Percentiles rank a stretch among this genome's conserved stretches.
phyloP scores from a whole-genome alignment of 2,888 invertebrate species.

The Leptogaster cylindrica region DNA sequence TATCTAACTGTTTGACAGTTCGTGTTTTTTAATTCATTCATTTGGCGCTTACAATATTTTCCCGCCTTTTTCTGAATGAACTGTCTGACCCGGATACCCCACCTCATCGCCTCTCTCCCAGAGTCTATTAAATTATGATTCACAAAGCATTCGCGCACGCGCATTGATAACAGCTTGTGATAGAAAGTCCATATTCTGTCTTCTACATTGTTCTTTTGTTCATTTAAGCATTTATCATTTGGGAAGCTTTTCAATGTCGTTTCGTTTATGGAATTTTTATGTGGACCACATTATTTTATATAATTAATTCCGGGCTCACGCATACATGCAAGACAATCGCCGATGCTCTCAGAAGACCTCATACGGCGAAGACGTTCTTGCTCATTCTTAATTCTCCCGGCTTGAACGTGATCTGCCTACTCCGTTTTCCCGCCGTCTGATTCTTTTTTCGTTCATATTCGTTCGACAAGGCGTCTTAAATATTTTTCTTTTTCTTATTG shows the following conservation, averaged over 20 bases:
- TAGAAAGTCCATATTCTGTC: no score
- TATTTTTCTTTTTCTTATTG: no score
- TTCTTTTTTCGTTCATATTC: constrained; percentile 4
- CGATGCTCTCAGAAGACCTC: background rate
- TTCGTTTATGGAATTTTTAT: constrained; percentile 8
- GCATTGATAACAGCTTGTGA: constrained; percentile 13
- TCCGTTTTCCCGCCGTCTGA: constrained; percentile 16
- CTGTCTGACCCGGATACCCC: constrained; percentile 29
- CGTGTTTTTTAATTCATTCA: constrained; percentile 22
- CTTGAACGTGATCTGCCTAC: constrained; percentile 8
- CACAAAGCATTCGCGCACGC: constrained; percentile 34
- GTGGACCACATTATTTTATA: no score
- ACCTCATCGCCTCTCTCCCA: constrained; percentile 15
- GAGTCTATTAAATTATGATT: constrained; percentile 17
- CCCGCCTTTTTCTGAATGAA: constrained; percentile 29
- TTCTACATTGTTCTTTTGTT: constrained; percentile 2
- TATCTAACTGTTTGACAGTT: constrained; percentile 26
- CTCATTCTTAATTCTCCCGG: constrained; percentile 18
- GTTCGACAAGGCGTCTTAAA: constrained; percentile 4
- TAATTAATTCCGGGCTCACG: background rate
- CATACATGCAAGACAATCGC: no score
- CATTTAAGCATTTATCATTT: constrained; percentile 13
- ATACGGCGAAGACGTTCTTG: background rate
- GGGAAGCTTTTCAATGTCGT: constrained; percentile 23
- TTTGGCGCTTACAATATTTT: constrained; percentile 30